These are phyloP conservation scores for Sminthurides aquaticus DNA, from an alignment of 2,888 invertebrate species.

Conservation along the genomic window DNA sequence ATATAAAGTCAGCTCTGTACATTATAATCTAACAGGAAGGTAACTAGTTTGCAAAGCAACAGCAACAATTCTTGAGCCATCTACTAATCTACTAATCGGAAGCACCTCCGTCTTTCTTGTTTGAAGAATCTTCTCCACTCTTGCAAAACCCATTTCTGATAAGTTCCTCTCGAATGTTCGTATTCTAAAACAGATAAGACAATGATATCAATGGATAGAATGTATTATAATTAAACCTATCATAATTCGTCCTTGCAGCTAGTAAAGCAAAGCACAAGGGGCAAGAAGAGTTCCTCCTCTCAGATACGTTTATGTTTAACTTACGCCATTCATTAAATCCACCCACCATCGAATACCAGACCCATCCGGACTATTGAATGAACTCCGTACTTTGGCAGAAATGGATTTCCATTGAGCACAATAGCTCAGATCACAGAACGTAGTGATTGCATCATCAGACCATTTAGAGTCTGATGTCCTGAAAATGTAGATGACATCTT, in stretches of 20 bases:
- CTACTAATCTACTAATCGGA: too few relatives aligned
- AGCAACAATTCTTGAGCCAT: too few relatives aligned
- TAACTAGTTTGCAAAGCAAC: too few relatives aligned
- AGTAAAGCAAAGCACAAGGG: too few relatives aligned
- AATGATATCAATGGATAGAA: too few relatives aligned
- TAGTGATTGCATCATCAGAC: conserved; percentile 45
- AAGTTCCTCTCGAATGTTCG: conserved; percentile 58
- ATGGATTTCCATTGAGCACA: conserved; percentile 67
- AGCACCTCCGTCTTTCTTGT: neutral
- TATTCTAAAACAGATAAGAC: conserved; percentile 47
- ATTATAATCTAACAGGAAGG: too few relatives aligned
- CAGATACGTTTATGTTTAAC: too few relatives aligned
- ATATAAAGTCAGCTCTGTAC: too few relatives aligned
- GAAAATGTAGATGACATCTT: neutral
- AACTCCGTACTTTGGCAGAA: conserved; percentile 57
- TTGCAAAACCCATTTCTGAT: conserved; percentile 56
- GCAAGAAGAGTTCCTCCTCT: too few relatives aligned
- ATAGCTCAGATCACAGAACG: conserved; percentile 48
- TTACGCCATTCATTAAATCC: conserved; percentile 59
- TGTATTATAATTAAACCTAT: too few relatives aligned
- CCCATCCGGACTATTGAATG: neutral
- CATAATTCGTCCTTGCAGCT: too few relatives aligned
- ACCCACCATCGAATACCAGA: neutral
- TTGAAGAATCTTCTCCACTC: conserved; percentile 36
- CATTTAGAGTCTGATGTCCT: conserved; percentile 42